These are phyloP conservation scores for Amyelois transitella DNA, from an alignment of 1,140 invertebrate genomes.

Conservation along the genomic window DNA sequence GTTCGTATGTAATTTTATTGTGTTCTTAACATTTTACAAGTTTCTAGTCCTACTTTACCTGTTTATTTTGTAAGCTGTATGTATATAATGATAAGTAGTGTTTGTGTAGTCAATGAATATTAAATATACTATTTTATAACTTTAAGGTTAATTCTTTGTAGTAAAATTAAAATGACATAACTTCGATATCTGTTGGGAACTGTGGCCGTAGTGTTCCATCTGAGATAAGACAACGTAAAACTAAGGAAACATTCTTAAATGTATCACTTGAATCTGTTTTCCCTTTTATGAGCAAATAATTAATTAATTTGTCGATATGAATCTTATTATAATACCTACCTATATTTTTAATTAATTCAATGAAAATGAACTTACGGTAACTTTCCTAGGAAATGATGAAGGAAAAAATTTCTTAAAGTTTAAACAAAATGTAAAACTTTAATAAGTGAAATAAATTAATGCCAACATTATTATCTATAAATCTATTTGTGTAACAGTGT, in stretches of 20 bases:
- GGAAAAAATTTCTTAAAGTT: not conserved
- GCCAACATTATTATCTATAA: not conserved
- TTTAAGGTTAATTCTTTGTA: not conserved
- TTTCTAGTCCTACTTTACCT: constrained; percentile 6
- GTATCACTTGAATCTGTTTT: too few relatives aligned
- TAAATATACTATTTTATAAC: not conserved
- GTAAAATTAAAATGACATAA: not conserved
- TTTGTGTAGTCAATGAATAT: not conserved
- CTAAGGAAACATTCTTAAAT: too few relatives aligned
- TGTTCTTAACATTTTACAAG: not conserved
- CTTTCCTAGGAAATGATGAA: too few relatives aligned
- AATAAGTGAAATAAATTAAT: constrained; percentile 1
- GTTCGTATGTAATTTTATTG: not conserved
- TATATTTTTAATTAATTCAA: too few relatives aligned
- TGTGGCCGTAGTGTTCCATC: too few relatives aligned
- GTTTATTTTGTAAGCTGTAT: not conserved
- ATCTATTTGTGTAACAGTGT: constrained; percentile 14
- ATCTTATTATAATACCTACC: too few relatives aligned
- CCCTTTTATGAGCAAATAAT: too few relatives aligned
- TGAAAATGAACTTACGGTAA: too few relatives aligned
- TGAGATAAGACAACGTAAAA: not conserved
- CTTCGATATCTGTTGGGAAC: too few relatives aligned
- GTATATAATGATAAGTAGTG: constrained; percentile 3
- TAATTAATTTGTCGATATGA: too few relatives aligned
- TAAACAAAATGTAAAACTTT: constrained; percentile 2